Evolutionary conservation across 2,888 invertebrate species (phyloP).

Genomic region (Drosophila recens): DNA sequence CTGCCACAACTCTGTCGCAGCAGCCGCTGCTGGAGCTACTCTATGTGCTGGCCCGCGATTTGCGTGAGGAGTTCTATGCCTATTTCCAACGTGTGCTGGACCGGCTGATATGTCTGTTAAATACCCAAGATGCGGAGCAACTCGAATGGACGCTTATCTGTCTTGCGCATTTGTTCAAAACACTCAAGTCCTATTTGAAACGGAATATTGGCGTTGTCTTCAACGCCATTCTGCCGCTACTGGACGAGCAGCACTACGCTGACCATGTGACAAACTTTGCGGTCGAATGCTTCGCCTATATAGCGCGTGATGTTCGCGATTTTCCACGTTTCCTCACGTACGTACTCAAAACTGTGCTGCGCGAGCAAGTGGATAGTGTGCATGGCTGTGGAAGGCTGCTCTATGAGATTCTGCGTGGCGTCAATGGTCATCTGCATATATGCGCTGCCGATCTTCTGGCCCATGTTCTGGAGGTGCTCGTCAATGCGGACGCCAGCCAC

Average conservation of each 20-base stretch:
- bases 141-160: conserved; percentile 94
- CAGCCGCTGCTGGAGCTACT: conserved; percentile 94
- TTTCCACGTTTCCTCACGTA: conserved; percentile 90
- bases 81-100: conserved; percentile 92
- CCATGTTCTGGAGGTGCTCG: conserved; percentile 88
- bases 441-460: conserved; percentile 90
- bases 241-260: conserved; percentile 90
- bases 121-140: conserved; percentile 92
- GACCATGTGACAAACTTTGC: conserved; percentile 96
- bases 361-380: conserved; percentile 90
- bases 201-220: conserved; percentile 92
- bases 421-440: conserved; percentile 94
- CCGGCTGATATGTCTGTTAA: conserved; percentile 89
- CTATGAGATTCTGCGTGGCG: conserved; percentile 95
- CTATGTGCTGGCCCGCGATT: conserved; percentile 94
- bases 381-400: conserved; percentile 94
- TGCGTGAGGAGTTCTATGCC: conserved; percentile 95
- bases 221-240: conserved; percentile 90
- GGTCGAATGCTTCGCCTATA: conserved; percentile 97
- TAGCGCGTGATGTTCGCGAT: conserved; percentile 94
- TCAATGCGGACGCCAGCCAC: conserved; percentile 73
- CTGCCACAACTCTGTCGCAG: conserved; percentile 90
- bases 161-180: conserved; percentile 96
- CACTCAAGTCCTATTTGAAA: conserved; percentile 92
- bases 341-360: conserved; percentile 89